Base-by-base conservation (phyloP, 1,140 invertebrate species). In the Brachionus manjavacas region DNA sequence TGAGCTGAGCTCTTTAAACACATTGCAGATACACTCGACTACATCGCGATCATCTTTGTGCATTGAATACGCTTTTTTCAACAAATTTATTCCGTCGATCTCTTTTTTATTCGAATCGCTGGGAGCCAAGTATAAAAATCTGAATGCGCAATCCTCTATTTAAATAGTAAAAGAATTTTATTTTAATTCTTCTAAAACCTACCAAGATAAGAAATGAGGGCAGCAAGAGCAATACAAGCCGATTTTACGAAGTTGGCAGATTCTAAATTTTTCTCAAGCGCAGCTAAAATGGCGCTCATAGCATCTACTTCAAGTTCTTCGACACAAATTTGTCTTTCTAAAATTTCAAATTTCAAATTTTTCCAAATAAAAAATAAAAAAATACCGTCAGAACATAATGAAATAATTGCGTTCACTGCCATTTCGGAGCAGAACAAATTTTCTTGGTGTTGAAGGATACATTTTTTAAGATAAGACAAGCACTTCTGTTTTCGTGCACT, bases 131-230 rank as follows among this genome's bases (percentile, higher is more conserved):
- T 81, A 81, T 16, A 81, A 39, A 81, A 81, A 81, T 60, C 79
- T 39, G 41, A 81, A 81, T 28, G 79, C 79, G 60, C 52, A 60
- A 43, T 81, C 49, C 79, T 81, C 79, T 72, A 64, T 64, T 8
- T 28, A 80, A 52, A 64, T 28, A 28, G 55, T 80, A 7, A 14
- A 23, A 46, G 1, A 28, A 52, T 1, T n/a, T 28, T 31, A 9
- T 9, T 35, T 55, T 4, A 23, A n/a, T 80, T 80, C 35, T 20
- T 49, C 55, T 11, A 35, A 6, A 31, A 4, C 20, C 7, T 8
- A 80, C 76, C 76, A n/a, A 80, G 25, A 55, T 35, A 81, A 12
- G 52, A 35, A 20, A 81, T 81, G 6, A 81, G n/a, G 20, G 52
- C 52, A 16, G 79, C 46, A 14, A 81, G 25, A 60, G 79, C 79